These are phyloP conservation scores for Pygoscelis adeliae DNA, from an alignment of 2,113 vertebrate genomes.

Conservation along the genomic window DNA sequence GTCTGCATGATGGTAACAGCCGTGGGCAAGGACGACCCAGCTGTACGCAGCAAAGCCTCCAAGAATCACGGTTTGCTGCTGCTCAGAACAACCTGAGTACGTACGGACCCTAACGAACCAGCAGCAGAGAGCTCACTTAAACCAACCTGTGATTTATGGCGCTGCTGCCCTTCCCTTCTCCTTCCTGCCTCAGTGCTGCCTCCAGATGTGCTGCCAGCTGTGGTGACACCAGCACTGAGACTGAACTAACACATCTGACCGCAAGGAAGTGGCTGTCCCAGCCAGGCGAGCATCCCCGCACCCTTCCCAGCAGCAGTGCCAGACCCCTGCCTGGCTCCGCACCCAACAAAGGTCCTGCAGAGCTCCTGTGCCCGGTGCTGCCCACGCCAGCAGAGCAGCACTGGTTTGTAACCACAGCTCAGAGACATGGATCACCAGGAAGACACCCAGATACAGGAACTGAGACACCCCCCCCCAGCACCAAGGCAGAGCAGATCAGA, in stretches of 20 bases:
- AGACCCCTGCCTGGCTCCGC: background rate
- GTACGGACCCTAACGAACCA: fast-evolving
- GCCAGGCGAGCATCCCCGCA: fast-evolving
- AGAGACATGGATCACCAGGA: background rate
- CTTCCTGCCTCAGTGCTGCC: background rate
- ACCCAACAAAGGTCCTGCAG: background rate
- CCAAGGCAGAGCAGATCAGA: background rate
- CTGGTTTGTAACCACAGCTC: background rate
- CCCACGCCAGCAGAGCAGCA: background rate
- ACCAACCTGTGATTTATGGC: fast-evolving
- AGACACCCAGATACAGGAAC: background rate
- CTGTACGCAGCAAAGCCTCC: fast-evolving
- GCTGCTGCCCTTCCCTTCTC: background rate
- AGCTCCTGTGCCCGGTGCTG: fast-evolving
- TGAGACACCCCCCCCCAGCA: background rate
- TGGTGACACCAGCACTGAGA: background rate
- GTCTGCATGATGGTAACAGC: fast-evolving
- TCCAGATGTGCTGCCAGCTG: slow-evolving; percentile 43
- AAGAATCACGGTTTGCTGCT: fast-evolving
- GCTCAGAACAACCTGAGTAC: fast-evolving
- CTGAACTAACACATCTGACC: fast-evolving
- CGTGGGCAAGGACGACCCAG: fast-evolving
- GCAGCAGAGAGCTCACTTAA: background rate
- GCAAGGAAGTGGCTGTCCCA: fast-evolving
- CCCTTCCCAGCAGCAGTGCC: background rate